These are phyloP conservation scores for Ptychobarbus kaznakovi DNA, from an alignment of 2,797 vertebrate genomes.

Conservation along the genomic window DNA sequence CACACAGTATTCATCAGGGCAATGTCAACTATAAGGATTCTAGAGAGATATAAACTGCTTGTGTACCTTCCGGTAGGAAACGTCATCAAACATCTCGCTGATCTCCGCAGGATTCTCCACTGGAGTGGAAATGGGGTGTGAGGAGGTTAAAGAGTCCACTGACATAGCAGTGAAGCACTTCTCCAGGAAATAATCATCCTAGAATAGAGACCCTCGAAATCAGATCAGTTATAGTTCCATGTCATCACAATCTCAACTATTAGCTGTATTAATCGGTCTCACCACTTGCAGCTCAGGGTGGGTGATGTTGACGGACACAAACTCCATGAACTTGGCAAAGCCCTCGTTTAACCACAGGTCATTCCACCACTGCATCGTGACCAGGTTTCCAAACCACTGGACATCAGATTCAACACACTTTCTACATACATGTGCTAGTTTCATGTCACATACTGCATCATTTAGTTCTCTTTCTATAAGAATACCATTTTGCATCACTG, in stretches of 20 bases:
- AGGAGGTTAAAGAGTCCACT: conserved; percentile 80
- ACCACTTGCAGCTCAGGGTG: conserved; percentile 65
- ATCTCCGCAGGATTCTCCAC: conserved; percentile 82
- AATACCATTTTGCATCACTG: background rate
- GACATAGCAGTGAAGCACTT: conserved; percentile 81
- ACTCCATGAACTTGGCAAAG: conserved; percentile 68
- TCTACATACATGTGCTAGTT: background rate
- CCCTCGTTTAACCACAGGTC: conserved; percentile 67
- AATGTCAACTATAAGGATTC: background rate
- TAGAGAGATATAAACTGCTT: background rate
- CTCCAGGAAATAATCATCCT: conserved; percentile 80
- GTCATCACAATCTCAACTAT: background rate
- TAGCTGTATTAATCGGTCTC: background rate
- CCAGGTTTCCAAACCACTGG: conserved; percentile 65
- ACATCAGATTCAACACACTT: background rate
- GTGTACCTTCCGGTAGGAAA: conserved; percentile 84
- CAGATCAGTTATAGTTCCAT: background rate
- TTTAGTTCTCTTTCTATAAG: background rate
- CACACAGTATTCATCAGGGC: background rate
- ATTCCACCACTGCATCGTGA: conserved; percentile 68
- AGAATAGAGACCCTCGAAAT: conserved; percentile 11
- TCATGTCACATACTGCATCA: background rate
- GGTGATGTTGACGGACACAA: conserved; percentile 58
- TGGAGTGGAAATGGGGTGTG: conserved; percentile 82
- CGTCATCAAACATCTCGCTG: conserved; percentile 83